phyloP scores from a whole-genome alignment of 2,888 invertebrate genomes.

The Drosophila siamana region DNA sequence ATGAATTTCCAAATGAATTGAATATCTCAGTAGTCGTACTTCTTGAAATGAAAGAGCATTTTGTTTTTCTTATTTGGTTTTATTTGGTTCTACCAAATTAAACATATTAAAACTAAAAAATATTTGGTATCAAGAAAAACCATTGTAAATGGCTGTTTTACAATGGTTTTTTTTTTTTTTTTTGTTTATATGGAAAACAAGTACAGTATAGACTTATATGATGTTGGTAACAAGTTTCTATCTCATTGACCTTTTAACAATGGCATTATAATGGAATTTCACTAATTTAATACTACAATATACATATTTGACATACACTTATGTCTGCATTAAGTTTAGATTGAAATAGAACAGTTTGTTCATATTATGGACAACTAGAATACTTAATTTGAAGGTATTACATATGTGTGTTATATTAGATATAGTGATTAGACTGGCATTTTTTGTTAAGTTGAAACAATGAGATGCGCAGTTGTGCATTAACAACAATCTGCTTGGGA shows the following conservation, averaged over 20 bases:
- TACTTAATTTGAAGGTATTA: slow-evolving; percentile 12
- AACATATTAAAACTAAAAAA: slow-evolving; percentile 43
- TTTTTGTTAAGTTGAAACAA: slow-evolving; percentile 26
- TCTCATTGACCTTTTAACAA: slow-evolving; percentile 19
- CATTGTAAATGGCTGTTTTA: slow-evolving; percentile 78
- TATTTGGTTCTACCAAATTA: slow-evolving; percentile 61
- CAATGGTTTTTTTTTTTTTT: slow-evolving; percentile 66
- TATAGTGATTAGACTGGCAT: slow-evolving; percentile 11
- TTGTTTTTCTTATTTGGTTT: slow-evolving; percentile 16
- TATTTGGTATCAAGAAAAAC: slow-evolving; percentile 37
- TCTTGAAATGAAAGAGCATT: slow-evolving; percentile 6
- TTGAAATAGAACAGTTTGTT: slow-evolving; percentile 5
- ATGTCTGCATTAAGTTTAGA: slow-evolving; percentile 1
- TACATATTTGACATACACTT: slow-evolving; percentile 29
- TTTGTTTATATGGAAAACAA: neutral
- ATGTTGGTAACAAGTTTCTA: slow-evolving; percentile 26
- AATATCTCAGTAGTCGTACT: too few relatives aligned
- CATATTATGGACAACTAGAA: slow-evolving; percentile 11
- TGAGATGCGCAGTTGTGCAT: slow-evolving; percentile 45
- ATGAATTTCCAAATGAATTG: too few relatives aligned
- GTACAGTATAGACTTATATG: slow-evolving; percentile 46
- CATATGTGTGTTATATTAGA: neutral
- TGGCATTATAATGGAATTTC: slow-evolving; percentile 74
- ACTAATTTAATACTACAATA: slow-evolving; percentile 55
- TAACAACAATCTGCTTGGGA: slow-evolving; percentile 28